phyloP scores from a whole-genome alignment of 2,888 invertebrate genomes.

The Trachelus tabidus region DNA sequence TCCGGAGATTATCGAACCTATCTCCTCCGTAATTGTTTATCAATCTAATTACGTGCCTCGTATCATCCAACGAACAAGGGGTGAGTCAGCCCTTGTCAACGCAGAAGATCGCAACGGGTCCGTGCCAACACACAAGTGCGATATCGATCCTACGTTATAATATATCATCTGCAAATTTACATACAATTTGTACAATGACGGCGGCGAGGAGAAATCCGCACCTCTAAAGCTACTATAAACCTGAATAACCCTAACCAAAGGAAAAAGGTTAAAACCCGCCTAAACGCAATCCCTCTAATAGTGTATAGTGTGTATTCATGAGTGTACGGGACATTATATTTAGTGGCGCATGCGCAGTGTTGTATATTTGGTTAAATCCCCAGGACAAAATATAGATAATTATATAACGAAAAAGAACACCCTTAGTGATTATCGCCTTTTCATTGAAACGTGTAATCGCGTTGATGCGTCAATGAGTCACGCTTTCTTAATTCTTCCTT shows the following conservation, averaged over 20 bases:
- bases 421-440: neutral
- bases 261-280: slow-evolving; percentile 21
- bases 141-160: slow-evolving; percentile 11
- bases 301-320: neutral
- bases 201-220: neutral
- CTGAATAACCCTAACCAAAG: slow-evolving; percentile 27
- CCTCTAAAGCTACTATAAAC: slow-evolving; percentile 9
- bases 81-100: slow-evolving; percentile 13
- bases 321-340: neutral
- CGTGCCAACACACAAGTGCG: neutral
- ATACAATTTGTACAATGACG: slow-evolving; percentile 19
- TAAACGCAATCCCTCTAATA: neutral
- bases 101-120: neutral
- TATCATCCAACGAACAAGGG: neutral
- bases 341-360: neutral
- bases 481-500: neutral
- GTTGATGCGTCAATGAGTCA: neutral
- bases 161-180: slow-evolving; percentile 10
- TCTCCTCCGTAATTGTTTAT: neutral
- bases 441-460: neutral
- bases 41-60: neutral
- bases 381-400: neutral
- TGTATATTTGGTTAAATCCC: neutral
- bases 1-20: neutral
- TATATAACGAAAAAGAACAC: neutral